phyloP scores from a whole-genome alignment of 2,888 invertebrate genomes.

The Buathra laborator region DNA sequence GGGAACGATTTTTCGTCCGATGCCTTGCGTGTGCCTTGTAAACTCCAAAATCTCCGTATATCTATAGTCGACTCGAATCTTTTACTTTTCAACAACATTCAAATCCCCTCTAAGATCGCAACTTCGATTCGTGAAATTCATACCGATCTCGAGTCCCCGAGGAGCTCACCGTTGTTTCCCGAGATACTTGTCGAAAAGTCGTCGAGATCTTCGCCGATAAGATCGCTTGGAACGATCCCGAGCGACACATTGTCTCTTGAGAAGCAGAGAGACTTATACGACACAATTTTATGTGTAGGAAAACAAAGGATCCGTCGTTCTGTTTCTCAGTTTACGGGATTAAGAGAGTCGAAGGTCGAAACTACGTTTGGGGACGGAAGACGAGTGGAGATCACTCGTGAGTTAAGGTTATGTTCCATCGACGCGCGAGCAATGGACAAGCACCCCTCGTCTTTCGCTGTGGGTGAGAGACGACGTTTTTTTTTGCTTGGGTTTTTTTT shows the following conservation, averaged over 20 bases:
- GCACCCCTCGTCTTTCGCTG: slow-evolving; percentile 16
- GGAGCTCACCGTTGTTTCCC: slow-evolving; percentile 29
- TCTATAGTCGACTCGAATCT: slow-evolving; percentile 2
- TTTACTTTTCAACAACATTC: background rate
- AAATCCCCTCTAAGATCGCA: background rate
- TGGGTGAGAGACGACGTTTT: slow-evolving; percentile 69
- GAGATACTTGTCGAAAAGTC: slow-evolving; percentile 70
- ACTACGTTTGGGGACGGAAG: background rate
- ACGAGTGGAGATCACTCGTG: slow-evolving; percentile 71
- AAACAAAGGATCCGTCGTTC: too few species aligned
- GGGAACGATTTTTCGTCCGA: slow-evolving; percentile 13
- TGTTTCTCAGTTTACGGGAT: too few species aligned
- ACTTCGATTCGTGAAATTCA: slow-evolving; percentile 36
- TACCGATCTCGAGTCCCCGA: slow-evolving; percentile 37
- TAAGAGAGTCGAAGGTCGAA: background rate
- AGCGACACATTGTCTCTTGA: too few species aligned
- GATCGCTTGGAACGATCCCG: slow-evolving; percentile 71
- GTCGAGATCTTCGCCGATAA: slow-evolving; percentile 72
- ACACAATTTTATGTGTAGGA: too few species aligned
- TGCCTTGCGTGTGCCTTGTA: background rate
- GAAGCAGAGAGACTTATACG: too few species aligned
- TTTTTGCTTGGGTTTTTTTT: slow-evolving; percentile 71
- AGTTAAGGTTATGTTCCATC: slow-evolving; percentile 69
- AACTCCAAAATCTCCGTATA: background rate
- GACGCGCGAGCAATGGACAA: slow-evolving; percentile 24